These are phyloP conservation scores for Thaleichthys pacificus DNA, from an alignment of 2,797 vertebrate species.

Conservation along the genomic window DNA sequence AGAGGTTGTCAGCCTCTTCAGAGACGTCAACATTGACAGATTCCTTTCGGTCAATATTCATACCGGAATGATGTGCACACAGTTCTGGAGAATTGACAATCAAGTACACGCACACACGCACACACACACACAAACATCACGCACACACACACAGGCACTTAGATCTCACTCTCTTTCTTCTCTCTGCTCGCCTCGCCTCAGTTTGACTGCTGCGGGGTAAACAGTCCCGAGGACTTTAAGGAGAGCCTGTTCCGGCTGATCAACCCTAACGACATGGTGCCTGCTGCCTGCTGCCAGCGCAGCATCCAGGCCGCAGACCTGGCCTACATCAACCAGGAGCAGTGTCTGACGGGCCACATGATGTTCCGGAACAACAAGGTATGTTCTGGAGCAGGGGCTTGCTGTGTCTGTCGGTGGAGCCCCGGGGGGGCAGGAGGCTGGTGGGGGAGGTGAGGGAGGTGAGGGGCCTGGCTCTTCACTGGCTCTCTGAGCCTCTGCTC, in stretches of 20 bases:
- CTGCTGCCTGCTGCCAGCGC: constrained; percentile 86
- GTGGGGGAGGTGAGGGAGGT: background rate
- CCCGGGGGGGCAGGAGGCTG: background rate
- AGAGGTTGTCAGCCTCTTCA: constrained; percentile 21
- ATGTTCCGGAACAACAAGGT: constrained; percentile 91
- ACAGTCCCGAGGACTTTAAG: constrained; percentile 91
- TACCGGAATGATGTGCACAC: constrained; percentile 46
- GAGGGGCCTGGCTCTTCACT: background rate
- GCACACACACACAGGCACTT: constrained; percentile 30
- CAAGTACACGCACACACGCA: constrained; percentile 47
- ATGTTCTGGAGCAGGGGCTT: constrained; percentile 42
- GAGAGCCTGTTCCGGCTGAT: constrained; percentile 75
- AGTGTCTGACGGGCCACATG: constrained; percentile 82
- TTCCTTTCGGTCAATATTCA: constrained; percentile 65
- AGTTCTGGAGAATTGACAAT: constrained; percentile 39
- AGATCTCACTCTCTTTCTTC: constrained; percentile 19
- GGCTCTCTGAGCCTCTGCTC: constrained; percentile 1
- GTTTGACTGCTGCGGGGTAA: constrained; percentile 97
- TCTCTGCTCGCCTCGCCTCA: constrained; percentile 51
- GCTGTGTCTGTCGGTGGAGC: constrained; percentile 73
- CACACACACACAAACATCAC: constrained; percentile 21
- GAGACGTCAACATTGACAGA: constrained; percentile 2
- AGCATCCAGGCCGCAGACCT: constrained; percentile 74
- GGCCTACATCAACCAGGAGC: constrained; percentile 74
- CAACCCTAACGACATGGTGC: constrained; percentile 68